Conservation (phyloP, 2,888 invertebrate species). For the Idaea straminata region DNA sequence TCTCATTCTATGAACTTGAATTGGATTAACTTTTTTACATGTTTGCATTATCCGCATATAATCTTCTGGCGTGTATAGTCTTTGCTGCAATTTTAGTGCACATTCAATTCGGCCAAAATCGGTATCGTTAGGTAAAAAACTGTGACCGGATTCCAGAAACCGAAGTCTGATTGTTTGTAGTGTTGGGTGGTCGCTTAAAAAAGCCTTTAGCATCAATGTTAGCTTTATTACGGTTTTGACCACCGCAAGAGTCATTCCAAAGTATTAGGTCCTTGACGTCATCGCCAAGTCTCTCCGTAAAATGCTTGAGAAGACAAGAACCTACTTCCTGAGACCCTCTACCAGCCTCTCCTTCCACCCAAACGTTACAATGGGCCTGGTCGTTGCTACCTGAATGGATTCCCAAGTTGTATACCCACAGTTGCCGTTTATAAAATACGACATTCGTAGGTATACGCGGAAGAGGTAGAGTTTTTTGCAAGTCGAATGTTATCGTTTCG, state of each 20-base stretch:
- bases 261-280: no score
- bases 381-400: constrained; percentile 19
- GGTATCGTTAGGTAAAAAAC: constrained; percentile 24
- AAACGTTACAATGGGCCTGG: constrained; percentile 21
- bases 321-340: constrained; percentile 27
- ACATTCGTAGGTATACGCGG: constrained; percentile 17
- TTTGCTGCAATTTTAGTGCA: constrained; percentile 21
- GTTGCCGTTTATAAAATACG: constrained; percentile 27
- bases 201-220: no score
- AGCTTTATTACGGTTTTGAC: no score
- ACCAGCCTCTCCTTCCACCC: constrained; percentile 29
- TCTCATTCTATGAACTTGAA: constrained; percentile 17
- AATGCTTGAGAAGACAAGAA: constrained; percentile 15
- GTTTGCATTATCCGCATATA: constrained; percentile 20
- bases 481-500: constrained; percentile 13
- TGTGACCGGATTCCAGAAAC: constrained; percentile 18
- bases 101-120: constrained; percentile 26
- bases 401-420: constrained; percentile 22
- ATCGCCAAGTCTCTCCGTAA: background rate
- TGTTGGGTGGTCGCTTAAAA: constrained; percentile 7
- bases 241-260: no score
- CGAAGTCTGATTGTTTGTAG: constrained; percentile 10
- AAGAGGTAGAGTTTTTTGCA: constrained; percentile 18
- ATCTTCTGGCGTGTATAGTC: constrained; percentile 21
- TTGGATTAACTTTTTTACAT: constrained; percentile 19